Base-by-base conservation (phyloP, 2,113 vertebrate genomes). In the Nothocercus julius region DNA sequence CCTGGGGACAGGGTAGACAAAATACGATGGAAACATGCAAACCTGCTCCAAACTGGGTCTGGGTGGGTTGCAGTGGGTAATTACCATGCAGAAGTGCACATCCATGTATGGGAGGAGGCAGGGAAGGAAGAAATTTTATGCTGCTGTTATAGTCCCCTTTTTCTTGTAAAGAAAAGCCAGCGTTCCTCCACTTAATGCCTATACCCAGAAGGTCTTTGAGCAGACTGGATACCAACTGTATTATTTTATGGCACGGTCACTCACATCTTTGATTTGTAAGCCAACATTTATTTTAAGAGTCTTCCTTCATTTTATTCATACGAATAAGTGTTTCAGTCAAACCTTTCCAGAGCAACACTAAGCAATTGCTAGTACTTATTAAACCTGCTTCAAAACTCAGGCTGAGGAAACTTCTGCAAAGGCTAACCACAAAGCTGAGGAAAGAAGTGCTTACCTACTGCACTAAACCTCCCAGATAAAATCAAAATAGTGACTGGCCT, bases 11-110 rank as follows among this genome's bases (percentile, higher is more conserved):
- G 21, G 5, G 40, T 20, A 62, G 18, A 51, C 7, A 9, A 85
- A 36, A 36, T 42, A 22, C 59, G 67, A 14, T 9, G 13, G 5
- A 4, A 17, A 4, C 40, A 36, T 21, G 12, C 11, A 15, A 67
- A 21, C 2, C 6, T 11, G 4, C 40, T 81, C 53, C 79, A 42
- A 68, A 27, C 6, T 1, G 2, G 0, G 0, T 36, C 5, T 80
- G 36, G 36, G 36, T 36, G 36, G 36, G 13, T 58, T 62, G 28
- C 28, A 7, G 14, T 38, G 9, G 17, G 18, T 45, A 22, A 24
- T 21, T 56, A 32, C 42, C 27, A 38, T 32, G 34, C 22, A 87
- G 30, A 78, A 58, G 2, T 49, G 13, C 5, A 40, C 11, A 8
- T 42, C 5, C 38, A 22, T 62, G 38, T 28, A 14, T 4, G 21